Percentiles rank a stretch among this genome's conserved stretches.
These are phyloP conservation scores for Calonectris borealis DNA, from an alignment of 2,113 vertebrate species.

Conservation along the genomic window DNA sequence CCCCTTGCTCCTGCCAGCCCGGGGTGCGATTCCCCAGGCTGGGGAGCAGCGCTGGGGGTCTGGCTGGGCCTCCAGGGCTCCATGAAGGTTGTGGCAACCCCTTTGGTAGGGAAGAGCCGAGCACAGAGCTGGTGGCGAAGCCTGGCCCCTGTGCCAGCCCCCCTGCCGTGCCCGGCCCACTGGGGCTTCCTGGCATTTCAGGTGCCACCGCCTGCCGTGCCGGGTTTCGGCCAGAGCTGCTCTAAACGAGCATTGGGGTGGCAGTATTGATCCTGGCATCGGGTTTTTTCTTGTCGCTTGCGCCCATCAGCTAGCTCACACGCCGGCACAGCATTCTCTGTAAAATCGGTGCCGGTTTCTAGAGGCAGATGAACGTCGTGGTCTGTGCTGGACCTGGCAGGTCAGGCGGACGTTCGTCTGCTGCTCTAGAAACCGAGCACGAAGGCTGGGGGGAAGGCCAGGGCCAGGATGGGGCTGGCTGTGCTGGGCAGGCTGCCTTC, in stretches of 20 bases:
- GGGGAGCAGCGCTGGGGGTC: fast-evolving
- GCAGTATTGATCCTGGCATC: neutral
- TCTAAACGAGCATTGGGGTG: neutral
- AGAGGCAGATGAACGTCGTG: fast-evolving
- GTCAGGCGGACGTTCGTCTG: neutral
- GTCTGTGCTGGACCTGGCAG: neutral
- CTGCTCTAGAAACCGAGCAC: neutral
- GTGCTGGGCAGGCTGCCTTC: neutral
- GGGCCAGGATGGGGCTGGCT: neutral
- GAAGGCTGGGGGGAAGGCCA: neutral
- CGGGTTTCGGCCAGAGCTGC: neutral
- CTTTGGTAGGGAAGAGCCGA: neutral
- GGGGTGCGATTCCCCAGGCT: neutral
- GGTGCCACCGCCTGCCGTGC: neutral
- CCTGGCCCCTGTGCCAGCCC: neutral
- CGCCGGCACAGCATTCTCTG: neutral
- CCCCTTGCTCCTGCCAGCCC: fast-evolving
- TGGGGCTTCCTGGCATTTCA: neutral
- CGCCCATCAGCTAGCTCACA: neutral
- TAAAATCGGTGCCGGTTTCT: neutral
- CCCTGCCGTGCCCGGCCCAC: fast-evolving
- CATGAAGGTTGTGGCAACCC: neutral
- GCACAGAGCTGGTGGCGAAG: neutral
- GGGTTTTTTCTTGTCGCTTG: neutral
- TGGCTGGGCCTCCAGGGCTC: neutral